Evolutionary conservation across 2,888 invertebrate species (phyloP).

Genomic region (Hofmannophila pseudospretella): DNA sequence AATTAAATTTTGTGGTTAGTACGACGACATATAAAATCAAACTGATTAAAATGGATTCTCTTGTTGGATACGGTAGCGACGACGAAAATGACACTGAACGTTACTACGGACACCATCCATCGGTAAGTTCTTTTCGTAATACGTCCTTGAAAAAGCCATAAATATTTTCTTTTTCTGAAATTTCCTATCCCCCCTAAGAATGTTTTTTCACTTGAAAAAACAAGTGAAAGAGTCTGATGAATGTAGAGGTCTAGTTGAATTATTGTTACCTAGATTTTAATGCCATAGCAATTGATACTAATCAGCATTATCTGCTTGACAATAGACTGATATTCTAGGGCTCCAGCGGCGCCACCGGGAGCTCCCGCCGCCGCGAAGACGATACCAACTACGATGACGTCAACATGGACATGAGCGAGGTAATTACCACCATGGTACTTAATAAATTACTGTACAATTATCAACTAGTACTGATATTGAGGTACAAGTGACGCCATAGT

Average conservation of each 20-base stretch:
- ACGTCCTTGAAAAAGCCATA: slow-evolving; percentile 28
- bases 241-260: too few relatives aligned
- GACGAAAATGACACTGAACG: slow-evolving; percentile 81
- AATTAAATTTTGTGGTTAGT: too few relatives aligned
- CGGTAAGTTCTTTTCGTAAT: slow-evolving; percentile 44
- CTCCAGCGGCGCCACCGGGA: slow-evolving; percentile 36
- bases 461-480: too few relatives aligned
- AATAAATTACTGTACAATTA: too few relatives aligned
- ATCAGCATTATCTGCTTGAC: slow-evolving; percentile 79
- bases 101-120: slow-evolving; percentile 35
- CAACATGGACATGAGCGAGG: slow-evolving; percentile 89
- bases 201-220: neutral
- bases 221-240: too few relatives aligned
- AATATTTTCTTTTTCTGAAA: too few relatives aligned
- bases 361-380: slow-evolving; percentile 58
- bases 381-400: slow-evolving; percentile 87
- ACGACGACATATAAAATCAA: too few relatives aligned
- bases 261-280: too few relatives aligned
- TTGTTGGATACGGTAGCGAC: slow-evolving; percentile 88
- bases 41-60: slow-evolving; percentile 85
- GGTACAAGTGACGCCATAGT: too few relatives aligned
- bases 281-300: slow-evolving; percentile 52
- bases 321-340: slow-evolving; percentile 77
- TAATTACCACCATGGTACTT: slow-evolving; percentile 53
- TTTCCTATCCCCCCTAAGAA: too few relatives aligned